Conservation (phyloP, 1,140 invertebrate genomes). For the Varroa destructor region DNA sequence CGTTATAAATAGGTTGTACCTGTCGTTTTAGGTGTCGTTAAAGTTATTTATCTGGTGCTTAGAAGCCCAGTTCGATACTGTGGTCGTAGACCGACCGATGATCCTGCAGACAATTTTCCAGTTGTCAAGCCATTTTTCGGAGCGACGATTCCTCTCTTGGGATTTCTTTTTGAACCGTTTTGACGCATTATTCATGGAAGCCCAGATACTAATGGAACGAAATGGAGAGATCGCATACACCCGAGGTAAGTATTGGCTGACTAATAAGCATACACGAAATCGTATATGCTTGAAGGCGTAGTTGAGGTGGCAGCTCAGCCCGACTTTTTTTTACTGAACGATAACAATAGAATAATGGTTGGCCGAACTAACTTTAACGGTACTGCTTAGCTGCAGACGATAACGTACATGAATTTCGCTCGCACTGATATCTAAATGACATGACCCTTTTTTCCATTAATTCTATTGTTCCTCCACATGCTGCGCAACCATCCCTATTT, state of each 20-base stretch:
- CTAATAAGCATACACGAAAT: conserved; percentile 3
- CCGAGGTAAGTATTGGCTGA: conserved; percentile 49
- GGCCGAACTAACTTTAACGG: not conserved
- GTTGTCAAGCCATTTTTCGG: conserved; percentile 77
- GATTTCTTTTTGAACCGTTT: conserved; percentile 96
- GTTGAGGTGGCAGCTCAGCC: not conserved
- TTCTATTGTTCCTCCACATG: not conserved
- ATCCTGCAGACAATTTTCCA: conserved; percentile 92
- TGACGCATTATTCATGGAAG: conserved; percentile 86
- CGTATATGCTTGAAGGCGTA: not conserved
- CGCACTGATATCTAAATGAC: too few species aligned
- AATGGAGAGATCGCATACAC: conserved; percentile 60
- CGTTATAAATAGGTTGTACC: conserved; percentile 4
- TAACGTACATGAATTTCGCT: too few species aligned
- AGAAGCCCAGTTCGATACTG: conserved; percentile 80
- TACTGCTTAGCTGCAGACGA: too few species aligned
- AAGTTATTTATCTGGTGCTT: conserved; percentile 58
- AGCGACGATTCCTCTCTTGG: conserved; percentile 81
- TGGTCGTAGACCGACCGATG: conserved; percentile 89
- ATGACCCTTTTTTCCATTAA: too few species aligned
- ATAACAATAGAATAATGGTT: not conserved
- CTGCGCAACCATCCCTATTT: not conserved
- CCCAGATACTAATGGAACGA: conserved; percentile 75
- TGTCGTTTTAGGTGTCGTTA: conserved; percentile 47
- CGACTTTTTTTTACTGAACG: too few species aligned